Evolutionary conservation across 2,888 invertebrate species (phyloP).

Genomic region (Apocheima hispidaria): DNA sequence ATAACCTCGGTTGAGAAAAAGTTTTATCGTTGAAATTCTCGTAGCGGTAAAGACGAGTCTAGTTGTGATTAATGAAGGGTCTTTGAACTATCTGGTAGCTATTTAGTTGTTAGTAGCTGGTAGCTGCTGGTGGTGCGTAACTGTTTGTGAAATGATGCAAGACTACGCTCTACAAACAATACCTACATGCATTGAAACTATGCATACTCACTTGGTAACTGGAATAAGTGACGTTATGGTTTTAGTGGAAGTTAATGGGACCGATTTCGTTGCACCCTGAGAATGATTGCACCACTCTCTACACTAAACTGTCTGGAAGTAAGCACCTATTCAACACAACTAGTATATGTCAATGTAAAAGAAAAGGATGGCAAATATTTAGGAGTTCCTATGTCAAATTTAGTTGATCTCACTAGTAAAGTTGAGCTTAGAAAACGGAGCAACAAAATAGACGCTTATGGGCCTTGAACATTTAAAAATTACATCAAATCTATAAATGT

Average conservation of each 20-base stretch:
- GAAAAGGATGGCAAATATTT: no score
- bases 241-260: no score
- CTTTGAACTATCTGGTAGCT: slow-evolving; percentile 58
- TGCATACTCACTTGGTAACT: no score
- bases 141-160: slow-evolving; percentile 33
- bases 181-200: neutral
- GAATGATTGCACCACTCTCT: no score
- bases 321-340: no score
- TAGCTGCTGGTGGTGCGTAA: slow-evolving; percentile 53
- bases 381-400: no score
- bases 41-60: slow-evolving; percentile 54
- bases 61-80: slow-evolving; percentile 63
- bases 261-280: no score
- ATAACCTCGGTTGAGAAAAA: slow-evolving; percentile 41
- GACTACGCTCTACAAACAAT: slow-evolving; percentile 25
- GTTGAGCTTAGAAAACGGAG: neutral
- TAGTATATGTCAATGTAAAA: no score
- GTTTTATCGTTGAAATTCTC: slow-evolving; percentile 41
- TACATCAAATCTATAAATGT: no score
- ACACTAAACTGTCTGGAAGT: no score
- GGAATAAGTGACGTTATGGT: no score
- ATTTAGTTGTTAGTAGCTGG: slow-evolving; percentile 38
- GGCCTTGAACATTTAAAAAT: neutral
- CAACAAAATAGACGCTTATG: neutral
- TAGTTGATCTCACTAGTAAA: no score